Percentiles rank a stretch among this genome's conserved stretches.
phyloP scores from a whole-genome alignment of 2,888 invertebrate species.

The Agrotis puta region DNA sequence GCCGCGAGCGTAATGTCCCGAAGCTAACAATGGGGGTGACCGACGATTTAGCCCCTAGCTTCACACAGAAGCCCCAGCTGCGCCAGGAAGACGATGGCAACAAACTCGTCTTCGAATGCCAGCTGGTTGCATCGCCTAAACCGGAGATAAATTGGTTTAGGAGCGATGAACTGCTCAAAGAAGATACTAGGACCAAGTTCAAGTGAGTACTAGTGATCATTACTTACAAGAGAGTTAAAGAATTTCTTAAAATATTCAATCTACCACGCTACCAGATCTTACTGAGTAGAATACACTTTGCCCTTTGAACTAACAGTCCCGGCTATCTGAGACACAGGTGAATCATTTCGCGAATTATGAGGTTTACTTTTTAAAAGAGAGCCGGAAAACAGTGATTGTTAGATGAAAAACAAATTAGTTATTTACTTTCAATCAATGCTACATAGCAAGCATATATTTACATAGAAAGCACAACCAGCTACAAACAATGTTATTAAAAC shows the following conservation, averaged over 20 bases:
- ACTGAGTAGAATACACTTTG: no score
- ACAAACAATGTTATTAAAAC: not conserved
- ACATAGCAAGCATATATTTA: not conserved
- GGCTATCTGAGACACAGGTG: no score
- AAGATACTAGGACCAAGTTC: slow-evolving; percentile 96
- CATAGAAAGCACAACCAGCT: not conserved
- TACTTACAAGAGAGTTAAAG: no score
- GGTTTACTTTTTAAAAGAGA: no score
- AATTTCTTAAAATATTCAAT: no score
- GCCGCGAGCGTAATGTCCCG: slow-evolving; percentile 84
- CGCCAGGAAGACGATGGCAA: slow-evolving; percentile 99
- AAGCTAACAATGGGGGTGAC: slow-evolving; percentile 94
- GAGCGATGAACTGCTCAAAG: slow-evolving; percentile 95
- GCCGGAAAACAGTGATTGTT: not conserved
- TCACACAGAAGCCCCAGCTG: slow-evolving; percentile 99
- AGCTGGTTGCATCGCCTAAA: slow-evolving; percentile 96
- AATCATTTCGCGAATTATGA: no score
- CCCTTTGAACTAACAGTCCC: no score
- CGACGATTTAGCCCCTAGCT: slow-evolving; percentile 99
- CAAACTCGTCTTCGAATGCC: slow-evolving; percentile 98
- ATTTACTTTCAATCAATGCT: not conserved
- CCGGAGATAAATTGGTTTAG: slow-evolving; percentile 98
- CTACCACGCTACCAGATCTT: no score
- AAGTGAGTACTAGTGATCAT: slow-evolving; percentile 83
- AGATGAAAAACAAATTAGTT: not conserved